Conservation (phyloP, 2,888 invertebrate genomes). For the Drosophila borealis region DNA sequence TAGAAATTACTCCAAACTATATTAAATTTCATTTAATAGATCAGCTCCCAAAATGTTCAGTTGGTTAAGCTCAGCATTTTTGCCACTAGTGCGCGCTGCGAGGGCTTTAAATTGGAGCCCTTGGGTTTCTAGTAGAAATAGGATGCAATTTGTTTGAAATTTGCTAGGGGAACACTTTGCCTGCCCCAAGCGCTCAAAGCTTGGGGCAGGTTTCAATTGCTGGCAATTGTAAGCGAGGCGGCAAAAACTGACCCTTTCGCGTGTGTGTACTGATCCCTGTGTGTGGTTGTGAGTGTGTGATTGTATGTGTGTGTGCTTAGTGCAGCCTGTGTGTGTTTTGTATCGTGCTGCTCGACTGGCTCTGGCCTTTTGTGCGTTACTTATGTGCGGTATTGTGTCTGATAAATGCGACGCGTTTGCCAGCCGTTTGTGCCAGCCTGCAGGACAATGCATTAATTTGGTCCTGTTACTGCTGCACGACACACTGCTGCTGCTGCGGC, state of each 20-base stretch:
- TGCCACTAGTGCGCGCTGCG: neutral
- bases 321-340: neutral
- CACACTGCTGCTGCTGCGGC: conserved; percentile 1
- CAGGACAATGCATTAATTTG: conserved; percentile 68
- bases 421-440: conserved; percentile 29
- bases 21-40: too few species aligned
- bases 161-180: conserved; percentile 20
- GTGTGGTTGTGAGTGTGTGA: conserved; percentile 7
- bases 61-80: too few species aligned
- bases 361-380: conserved; percentile 61
- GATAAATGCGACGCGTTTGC: conserved; percentile 61
- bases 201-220: conserved; percentile 40
- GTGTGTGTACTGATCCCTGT: conserved; percentile 7
- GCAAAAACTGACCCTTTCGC: conserved; percentile 39
- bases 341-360: conserved; percentile 9
- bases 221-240: conserved; percentile 45
- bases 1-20: too few species aligned
- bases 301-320: conserved; percentile 12
- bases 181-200: conserved; percentile 12
- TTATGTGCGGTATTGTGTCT: conserved; percentile 63
- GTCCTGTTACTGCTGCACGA: conserved; percentile 7
- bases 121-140: conserved; percentile 3
- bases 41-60: too few species aligned
- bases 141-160: conserved; percentile 13
- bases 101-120: neutral